phyloP scores from a whole-genome alignment of 2,888 invertebrate species.

The Psococerastis gibbosa region DNA sequence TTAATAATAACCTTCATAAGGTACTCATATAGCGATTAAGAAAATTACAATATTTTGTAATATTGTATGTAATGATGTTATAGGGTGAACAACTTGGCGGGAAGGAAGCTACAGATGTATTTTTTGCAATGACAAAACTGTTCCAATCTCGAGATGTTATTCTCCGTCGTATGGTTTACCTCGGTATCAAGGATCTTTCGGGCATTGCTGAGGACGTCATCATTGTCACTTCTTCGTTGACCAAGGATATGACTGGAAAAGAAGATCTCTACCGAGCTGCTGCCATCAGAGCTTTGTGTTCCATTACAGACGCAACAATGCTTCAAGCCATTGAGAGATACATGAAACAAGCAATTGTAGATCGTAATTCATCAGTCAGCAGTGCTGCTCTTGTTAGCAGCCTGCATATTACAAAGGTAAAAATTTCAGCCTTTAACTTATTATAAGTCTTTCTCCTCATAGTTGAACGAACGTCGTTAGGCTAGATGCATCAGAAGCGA shows the following conservation, averaged over 20 bases:
- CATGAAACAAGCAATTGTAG: slow-evolving; percentile 99
- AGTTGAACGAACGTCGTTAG: no score
- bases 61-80: no score
- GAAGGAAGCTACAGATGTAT: slow-evolving; percentile 94
- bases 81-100: slow-evolving; percentile 77
- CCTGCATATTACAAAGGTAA: slow-evolving; percentile 43
- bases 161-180: slow-evolving; percentile 83
- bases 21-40: no score
- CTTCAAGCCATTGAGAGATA: slow-evolving; percentile 94
- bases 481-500: no score
- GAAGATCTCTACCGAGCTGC: slow-evolving; percentile 87
- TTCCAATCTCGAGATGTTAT: slow-evolving; percentile 96
- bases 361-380: slow-evolving; percentile 84
- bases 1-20: no score
- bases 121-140: slow-evolving; percentile 98
- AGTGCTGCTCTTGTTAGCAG: slow-evolving; percentile 94
- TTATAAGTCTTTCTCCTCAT: not conserved
- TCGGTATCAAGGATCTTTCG: slow-evolving; percentile 90
- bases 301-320: slow-evolving; percentile 90
- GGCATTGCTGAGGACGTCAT: slow-evolving; percentile 95
- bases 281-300: slow-evolving; percentile 91
- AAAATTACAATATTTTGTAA: no score
- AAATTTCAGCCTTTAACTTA: not conserved
- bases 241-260: slow-evolving; percentile 96
- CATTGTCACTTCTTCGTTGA: slow-evolving; percentile 92